These are phyloP conservation scores for Cryptus armator DNA, from an alignment of 2,888 invertebrate species.

Conservation along the genomic window DNA sequence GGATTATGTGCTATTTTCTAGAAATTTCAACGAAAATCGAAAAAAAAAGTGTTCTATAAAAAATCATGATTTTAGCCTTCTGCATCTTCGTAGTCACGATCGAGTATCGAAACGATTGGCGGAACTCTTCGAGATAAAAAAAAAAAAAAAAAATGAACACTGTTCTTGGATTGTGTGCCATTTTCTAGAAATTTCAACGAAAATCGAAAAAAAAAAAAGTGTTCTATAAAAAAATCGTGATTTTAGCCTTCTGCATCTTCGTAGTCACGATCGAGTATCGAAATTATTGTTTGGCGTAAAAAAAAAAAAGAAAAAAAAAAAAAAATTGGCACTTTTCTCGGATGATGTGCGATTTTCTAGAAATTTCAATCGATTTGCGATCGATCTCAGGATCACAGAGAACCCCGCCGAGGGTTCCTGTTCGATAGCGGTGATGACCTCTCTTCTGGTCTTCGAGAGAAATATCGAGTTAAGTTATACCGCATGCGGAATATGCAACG, in stretches of 20 bases:
- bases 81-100: not conserved
- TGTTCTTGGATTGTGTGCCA: too few species aligned
- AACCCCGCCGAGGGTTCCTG: not conserved
- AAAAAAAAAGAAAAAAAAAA: not conserved
- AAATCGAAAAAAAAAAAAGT: not conserved
- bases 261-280: not conserved
- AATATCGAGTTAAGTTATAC: not conserved
- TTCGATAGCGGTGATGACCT: not conserved
- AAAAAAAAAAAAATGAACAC: too few species aligned
- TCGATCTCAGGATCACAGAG: not conserved
- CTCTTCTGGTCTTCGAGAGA: not conserved
- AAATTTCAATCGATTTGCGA: conserved; percentile 16
- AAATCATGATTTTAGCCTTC: not conserved
- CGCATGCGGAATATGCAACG: conserved; percentile 7
- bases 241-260: not conserved
- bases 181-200: too few species aligned
- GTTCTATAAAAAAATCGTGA: not conserved
- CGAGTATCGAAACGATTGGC: not conserved
- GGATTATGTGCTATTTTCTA: too few species aligned
- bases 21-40: not conserved
- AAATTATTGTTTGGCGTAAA: not conserved
- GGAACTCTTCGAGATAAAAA: too few species aligned
- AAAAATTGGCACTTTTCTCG: not conserved
- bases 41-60: not conserved
- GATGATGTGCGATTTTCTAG: not conserved